These are phyloP conservation scores for Scaptomyza polygonia DNA, from an alignment of 2,888 invertebrate species.

Conservation along the genomic window DNA sequence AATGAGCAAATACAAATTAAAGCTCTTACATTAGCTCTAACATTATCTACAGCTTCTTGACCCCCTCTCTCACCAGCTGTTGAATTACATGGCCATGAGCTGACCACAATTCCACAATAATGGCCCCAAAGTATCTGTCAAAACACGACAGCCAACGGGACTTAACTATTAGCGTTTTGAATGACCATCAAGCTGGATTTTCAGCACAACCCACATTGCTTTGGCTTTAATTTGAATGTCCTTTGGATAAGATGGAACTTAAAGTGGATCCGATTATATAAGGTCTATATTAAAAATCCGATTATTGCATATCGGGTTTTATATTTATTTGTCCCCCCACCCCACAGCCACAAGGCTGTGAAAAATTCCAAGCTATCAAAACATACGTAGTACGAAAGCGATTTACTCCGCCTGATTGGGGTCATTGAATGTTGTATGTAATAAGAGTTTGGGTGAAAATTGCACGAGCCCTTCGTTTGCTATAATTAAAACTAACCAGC, in stretches of 20 bases:
- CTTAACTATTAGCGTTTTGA: conserved; percentile 14
- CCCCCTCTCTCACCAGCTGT: too few relatives aligned
- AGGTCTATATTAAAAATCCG: neutral
- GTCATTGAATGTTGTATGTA: conserved; percentile 28
- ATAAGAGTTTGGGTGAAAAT: conserved; percentile 66
- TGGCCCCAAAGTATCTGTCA: conserved; percentile 27
- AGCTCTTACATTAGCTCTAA: too few relatives aligned
- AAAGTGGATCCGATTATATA: neutral
- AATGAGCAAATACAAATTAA: conserved; percentile 42
- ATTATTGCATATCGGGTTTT: too few relatives aligned
- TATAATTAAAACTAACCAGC: conserved; percentile 82
- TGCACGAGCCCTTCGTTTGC: conserved; percentile 75
- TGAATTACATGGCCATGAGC: conserved; percentile 14
- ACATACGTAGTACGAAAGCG: too few relatives aligned
- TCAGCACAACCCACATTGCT: neutral
- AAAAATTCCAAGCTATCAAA: neutral
- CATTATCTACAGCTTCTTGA: too few relatives aligned
- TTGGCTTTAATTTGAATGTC: neutral
- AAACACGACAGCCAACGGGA: conserved; percentile 17
- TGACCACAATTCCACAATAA: conserved; percentile 38
- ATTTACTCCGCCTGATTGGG: conserved; percentile 6
- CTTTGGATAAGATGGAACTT: neutral
- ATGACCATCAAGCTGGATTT: conserved; percentile 6
- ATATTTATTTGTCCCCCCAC: too few relatives aligned
- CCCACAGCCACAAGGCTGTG: too few relatives aligned